phyloP scores from a whole-genome alignment of 2,888 invertebrate genomes.

The Mystacides longicornis region DNA sequence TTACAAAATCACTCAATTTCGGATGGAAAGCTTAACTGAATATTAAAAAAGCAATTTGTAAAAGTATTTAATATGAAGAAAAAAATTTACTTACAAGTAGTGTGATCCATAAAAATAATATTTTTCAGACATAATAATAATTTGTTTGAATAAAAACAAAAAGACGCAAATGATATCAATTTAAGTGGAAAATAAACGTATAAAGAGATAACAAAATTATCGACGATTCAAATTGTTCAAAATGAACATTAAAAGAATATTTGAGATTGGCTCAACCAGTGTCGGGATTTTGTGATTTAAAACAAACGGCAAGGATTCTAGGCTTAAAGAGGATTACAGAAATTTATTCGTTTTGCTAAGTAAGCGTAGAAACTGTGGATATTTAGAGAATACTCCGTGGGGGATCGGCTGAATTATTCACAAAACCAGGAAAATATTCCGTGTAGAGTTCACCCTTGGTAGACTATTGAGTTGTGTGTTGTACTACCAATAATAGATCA shows the following conservation, averaged over 20 bases:
- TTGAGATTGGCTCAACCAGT: slow-evolving; percentile 8
- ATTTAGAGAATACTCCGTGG: slow-evolving; percentile 13
- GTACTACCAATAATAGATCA: not conserved
- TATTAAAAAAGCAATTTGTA: no score
- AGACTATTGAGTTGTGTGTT: not conserved
- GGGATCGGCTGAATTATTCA: slow-evolving; percentile 10
- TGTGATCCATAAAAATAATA: no score
- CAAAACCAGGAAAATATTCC: slow-evolving; percentile 16
- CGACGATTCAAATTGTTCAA: not conserved
- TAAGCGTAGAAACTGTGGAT: slow-evolving; percentile 16
- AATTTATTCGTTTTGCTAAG: slow-evolving; percentile 22
- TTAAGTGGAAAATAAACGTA: no score
- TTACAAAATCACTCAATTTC: no score
- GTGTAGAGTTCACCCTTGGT: not conserved
- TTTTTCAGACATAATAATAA: no score
- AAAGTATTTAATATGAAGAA: no score
- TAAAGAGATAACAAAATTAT: no score
- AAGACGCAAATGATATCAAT: no score
- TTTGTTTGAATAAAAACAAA: no score
- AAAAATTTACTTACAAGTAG: no score
- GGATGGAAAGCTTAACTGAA: no score
- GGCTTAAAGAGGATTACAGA: slow-evolving; percentile 20
- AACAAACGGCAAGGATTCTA: slow-evolving; percentile 19
- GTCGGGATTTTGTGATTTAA: slow-evolving; percentile 16
- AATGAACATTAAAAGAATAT: slow-evolving; percentile 4